Conservation (phyloP, 30 jellyfish, hydroid and myxozoan genomes). For the Cassiopea xamachana region DNA sequence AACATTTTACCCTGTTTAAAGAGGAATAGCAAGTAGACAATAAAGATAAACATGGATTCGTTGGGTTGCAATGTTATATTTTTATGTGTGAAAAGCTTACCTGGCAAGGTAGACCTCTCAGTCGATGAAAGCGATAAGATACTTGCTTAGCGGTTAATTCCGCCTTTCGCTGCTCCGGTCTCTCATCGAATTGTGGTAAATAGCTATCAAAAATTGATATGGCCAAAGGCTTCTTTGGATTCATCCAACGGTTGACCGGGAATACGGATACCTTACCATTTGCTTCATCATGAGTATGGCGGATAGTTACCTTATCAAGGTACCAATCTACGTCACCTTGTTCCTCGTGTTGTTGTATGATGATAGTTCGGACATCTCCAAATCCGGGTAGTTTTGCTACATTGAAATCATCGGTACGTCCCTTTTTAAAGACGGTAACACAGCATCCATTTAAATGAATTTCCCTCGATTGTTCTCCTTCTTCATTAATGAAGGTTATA, state of each 20-base stretch:
- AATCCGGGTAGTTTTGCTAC: conserved; percentile 80
- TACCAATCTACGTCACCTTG: conserved; percentile 97
- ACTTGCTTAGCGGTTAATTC: conserved; percentile 77
- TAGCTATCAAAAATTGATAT: conserved; percentile 73
- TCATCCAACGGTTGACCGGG: conserved; percentile 97
- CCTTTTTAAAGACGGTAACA: conserved; percentile 94
- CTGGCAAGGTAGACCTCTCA: conserved; percentile 77
- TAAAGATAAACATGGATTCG: too few relatives aligned
- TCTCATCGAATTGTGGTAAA: conserved; percentile 82
- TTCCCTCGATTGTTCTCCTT: conserved; percentile 70
- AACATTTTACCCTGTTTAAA: too few relatives aligned
- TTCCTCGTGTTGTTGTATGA: conserved; percentile 87
- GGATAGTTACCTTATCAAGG: conserved; percentile 76
- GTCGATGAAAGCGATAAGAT: conserved; percentile 69
- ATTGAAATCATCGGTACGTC: conserved; percentile 87
- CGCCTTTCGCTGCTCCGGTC: conserved; percentile 69
- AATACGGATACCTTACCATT: conserved; percentile 67
- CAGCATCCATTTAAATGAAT: conserved; percentile 95
- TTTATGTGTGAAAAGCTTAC: not conserved
- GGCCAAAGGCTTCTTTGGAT: conserved; percentile 69
- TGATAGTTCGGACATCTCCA: conserved; percentile 67
- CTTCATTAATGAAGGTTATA: conserved; percentile 81
- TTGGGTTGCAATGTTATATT: too few relatives aligned
- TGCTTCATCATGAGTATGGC: conserved; percentile 78
- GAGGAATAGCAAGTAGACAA: too few relatives aligned